These are phyloP conservation scores for Dolichomitus sp. DNA, from an alignment of 2,888 invertebrate species.

Conservation along the genomic window DNA sequence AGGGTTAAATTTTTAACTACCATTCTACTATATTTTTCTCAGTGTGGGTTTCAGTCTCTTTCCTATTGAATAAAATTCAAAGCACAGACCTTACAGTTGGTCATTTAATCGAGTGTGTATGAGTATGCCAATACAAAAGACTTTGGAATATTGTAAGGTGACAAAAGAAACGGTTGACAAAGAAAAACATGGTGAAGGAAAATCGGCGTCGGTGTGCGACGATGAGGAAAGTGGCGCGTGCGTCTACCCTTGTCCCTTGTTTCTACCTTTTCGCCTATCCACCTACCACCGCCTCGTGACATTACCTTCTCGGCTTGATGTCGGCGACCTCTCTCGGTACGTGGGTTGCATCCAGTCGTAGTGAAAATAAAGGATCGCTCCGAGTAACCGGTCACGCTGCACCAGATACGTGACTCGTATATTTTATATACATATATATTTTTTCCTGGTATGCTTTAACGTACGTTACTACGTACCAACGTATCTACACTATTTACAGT, in stretches of 20 bases:
- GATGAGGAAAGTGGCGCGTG: neutral
- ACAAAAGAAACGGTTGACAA: constrained; percentile 18
- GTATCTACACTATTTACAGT: constrained; percentile 32
- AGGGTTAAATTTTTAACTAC: too few relatives aligned
- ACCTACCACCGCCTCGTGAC: constrained; percentile 29
- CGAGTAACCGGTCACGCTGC: constrained; percentile 44
- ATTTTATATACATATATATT: constrained; percentile 24
- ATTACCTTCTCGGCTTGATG: constrained; percentile 41
- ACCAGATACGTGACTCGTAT: constrained; percentile 50
- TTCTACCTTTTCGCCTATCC: constrained; percentile 5
- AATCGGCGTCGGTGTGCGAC: neutral
- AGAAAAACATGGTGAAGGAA: constrained; percentile 4
- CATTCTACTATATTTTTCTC: too few relatives aligned
- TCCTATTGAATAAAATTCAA: neutral
- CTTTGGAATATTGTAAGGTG: neutral
- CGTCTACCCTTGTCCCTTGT: constrained; percentile 21
- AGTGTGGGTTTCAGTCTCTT: too few relatives aligned
- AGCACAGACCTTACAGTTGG: neutral
- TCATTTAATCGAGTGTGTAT: neutral
- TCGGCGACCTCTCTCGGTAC: constrained; percentile 55
- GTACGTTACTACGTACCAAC: constrained; percentile 26
- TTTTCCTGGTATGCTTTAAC: neutral
- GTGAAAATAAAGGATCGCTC: constrained; percentile 44
- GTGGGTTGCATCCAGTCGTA: constrained; percentile 57
- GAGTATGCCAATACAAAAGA: neutral